Evolutionary conservation across 2,113 vertebrate genomes (phyloP).

Genomic region (Patagioenas fasciata): DNA sequence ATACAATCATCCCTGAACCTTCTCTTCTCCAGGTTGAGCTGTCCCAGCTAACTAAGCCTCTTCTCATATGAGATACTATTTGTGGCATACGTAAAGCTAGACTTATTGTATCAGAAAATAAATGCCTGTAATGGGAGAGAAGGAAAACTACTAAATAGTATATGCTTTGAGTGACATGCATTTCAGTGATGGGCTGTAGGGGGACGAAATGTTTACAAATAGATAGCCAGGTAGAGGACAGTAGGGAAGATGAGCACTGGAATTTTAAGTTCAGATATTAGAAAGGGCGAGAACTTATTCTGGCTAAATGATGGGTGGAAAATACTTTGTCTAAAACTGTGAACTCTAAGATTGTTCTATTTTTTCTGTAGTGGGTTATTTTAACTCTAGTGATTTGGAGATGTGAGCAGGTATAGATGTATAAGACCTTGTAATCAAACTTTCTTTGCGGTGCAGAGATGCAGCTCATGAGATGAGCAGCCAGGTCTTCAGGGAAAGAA

Average conservation of each 20-base stretch:
- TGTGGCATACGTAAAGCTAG: not conserved
- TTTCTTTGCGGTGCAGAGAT: not conserved
- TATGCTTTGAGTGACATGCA: not conserved
- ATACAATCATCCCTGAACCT: no score
- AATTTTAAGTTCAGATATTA: not conserved
- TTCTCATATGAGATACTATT: not conserved
- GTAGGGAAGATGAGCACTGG: not conserved
- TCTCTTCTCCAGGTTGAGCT: not conserved
- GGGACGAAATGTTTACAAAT: not conserved
- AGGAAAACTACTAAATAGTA: not conserved
- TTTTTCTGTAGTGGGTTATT: not conserved
- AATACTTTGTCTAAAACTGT: not conserved
- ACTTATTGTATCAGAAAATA: not conserved
- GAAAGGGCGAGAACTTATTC: not conserved
- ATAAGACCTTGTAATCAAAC: not conserved
- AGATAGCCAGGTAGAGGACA: not conserved
- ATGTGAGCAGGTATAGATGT: not conserved
- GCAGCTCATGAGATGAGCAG: not conserved
- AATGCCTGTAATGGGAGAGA: not conserved
- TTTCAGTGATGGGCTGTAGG: not conserved
- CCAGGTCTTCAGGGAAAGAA: not conserved
- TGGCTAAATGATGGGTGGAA: not conserved
- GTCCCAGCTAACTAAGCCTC: not conserved
- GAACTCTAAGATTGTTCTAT: not conserved
- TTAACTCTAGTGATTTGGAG: not conserved